Evolutionary conservation across 2,888 invertebrate species (phyloP), one percentile per base, ranked within the genome.

Genomic region (Lamellibrachia satsuma): DNA sequence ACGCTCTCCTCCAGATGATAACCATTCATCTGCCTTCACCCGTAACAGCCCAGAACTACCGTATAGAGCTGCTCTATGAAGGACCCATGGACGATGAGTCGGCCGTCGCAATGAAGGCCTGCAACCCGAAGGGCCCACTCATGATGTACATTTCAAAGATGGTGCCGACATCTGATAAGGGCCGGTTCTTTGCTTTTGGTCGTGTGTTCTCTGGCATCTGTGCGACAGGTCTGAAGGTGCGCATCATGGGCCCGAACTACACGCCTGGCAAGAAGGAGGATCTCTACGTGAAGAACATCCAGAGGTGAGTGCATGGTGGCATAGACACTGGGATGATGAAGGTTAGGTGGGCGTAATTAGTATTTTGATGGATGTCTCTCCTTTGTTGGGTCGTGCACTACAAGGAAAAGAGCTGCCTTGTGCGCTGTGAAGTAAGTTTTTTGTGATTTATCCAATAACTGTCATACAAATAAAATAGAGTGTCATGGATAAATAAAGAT

Each of bases 131-230:
- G 95, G 99, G 98, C 91, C 99, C 99, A 27, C 97, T 99, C 93
- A 99, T 99, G 99, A 99, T 99, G 99, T 99, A 99, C 97, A 97
- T 99, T 95, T 99, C 99, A 92, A 99, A 99, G 97, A 99, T 99
- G 99, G 99, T 99, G 97, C 99, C 99, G 95, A 99, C 99, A 27
- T 98, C 99, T 22, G 99, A 99, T 97, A 99, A 99, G 97, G 99
- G 99, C 94, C 98, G 99, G 96, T 99, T 99, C 98, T 99, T 99
- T 97, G 99, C 99, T 93, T 99, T 99, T 97, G 99, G 99, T 92
- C 99, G 99, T 97, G 99, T 99, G 57, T 99, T 99, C 97, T 98
- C 99, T 95, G 99, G 99, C 95, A 98, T 98, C 97, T 97, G 98
- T 9, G 95, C 96, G 75, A 97, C 97, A 93, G 97, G 97, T 93